Conservation (phyloP, 2,113 vertebrate genomes). For the Recurvirostra avosetta region DNA sequence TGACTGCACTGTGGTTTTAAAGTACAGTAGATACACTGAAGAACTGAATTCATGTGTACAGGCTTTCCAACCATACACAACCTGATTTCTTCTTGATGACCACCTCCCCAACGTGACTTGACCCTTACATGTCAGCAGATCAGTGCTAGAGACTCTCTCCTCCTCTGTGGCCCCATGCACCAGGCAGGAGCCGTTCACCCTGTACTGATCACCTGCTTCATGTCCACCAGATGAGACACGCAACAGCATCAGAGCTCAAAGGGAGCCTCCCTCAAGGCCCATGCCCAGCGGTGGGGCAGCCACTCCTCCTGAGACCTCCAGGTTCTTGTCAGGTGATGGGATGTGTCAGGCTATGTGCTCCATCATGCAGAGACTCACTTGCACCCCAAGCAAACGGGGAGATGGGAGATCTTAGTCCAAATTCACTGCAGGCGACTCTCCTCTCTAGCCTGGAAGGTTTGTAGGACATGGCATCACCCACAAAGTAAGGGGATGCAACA, state of each 20-base stretch:
- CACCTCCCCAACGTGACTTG: background rate
- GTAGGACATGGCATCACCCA: background rate
- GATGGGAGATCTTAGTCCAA: background rate
- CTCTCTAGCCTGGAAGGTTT: background rate
- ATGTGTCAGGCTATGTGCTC: background rate
- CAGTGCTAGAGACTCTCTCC: background rate
- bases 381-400: background rate
- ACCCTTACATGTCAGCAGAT: background rate
- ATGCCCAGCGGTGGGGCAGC: background rate
- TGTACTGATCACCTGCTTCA: background rate
- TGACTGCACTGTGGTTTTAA: background rate
- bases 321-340: background rate
- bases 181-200: background rate
- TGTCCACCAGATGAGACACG: background rate
- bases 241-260: background rate
- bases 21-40: background rate
- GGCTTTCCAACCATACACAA: background rate
- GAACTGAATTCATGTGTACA: background rate
- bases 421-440: fast-evolving
- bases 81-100: background rate
- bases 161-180: fast-evolving
- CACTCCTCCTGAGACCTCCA: background rate
- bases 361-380: fast-evolving
- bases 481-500: background rate
- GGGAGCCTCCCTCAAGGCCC: background rate